These are phyloP conservation scores for Picus viridis DNA, from an alignment of 2,797 vertebrate species.

Conservation along the genomic window DNA sequence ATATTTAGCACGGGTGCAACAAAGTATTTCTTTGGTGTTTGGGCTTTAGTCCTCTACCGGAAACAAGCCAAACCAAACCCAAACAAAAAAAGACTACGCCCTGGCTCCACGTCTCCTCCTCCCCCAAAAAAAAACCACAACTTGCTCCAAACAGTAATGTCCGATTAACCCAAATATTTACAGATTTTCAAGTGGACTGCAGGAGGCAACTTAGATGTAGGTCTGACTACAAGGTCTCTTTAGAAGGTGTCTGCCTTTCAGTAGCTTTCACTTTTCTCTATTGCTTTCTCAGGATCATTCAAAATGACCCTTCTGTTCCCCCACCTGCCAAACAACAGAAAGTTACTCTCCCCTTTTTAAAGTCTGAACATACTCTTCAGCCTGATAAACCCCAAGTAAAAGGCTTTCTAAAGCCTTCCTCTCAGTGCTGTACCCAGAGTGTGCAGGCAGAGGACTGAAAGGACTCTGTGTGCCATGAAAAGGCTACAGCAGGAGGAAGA, in stretches of 20 bases:
- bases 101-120: no score
- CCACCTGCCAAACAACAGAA: no score
- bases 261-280: background rate
- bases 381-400: no score
- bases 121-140: accelerated
- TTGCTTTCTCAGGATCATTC: background rate
- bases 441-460: background rate
- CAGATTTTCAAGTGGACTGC: background rate
- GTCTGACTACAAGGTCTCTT: background rate
- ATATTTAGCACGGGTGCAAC: background rate
- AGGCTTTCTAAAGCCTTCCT: background rate
- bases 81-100: background rate
- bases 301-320: background rate
- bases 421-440: accelerated
- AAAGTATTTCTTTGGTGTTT: background rate
- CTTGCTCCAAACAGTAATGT: background rate
- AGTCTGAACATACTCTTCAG: background rate
- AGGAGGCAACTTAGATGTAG: background rate
- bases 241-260: background rate
- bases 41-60: background rate
- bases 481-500: background rate
- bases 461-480: background rate
- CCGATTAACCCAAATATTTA: background rate
- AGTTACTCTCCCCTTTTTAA: no score
- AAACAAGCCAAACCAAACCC: background rate